Conservation (phyloP, 1,140 invertebrate species). For the Mylabris phalerata region DNA sequence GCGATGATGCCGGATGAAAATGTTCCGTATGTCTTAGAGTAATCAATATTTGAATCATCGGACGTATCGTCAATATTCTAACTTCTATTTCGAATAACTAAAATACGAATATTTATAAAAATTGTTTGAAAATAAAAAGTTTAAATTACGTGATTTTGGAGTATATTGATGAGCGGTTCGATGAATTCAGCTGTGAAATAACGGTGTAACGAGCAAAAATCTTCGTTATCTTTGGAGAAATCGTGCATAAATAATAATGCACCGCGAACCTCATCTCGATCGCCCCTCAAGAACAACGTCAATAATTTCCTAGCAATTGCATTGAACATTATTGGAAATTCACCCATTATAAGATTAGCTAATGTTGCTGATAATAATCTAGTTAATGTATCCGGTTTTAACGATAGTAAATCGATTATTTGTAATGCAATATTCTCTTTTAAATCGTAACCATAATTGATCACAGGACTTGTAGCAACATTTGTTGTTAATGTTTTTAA, state of each 20-base stretch:
- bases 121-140: not conserved
- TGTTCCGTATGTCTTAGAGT: not conserved
- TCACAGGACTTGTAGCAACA: not conserved
- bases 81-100: constrained; percentile 2
- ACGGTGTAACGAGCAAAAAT: constrained; percentile 1
- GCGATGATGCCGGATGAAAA: not conserved
- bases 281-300: constrained; percentile 2
- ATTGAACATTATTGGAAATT: constrained; percentile 8
- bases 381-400: constrained; percentile 1
- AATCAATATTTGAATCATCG: constrained; percentile 6
- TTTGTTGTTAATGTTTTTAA: constrained; percentile 2
- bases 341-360: not conserved
- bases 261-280: not conserved
- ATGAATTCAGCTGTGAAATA: constrained; percentile 5
- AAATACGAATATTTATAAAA: not conserved
- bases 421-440: not conserved
- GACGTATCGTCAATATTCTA: not conserved
- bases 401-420: constrained; percentile 1
- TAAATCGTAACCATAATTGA: not conserved
- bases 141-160: constrained; percentile 5
- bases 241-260: constrained; percentile 4
- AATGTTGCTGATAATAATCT: constrained; percentile 1
- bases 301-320: constrained; percentile 4
- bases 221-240: not conserved
- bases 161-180: not conserved